Evolutionary conservation across 1,140 invertebrate species (phyloP).

Genomic region (Drosophila ironensis): DNA sequence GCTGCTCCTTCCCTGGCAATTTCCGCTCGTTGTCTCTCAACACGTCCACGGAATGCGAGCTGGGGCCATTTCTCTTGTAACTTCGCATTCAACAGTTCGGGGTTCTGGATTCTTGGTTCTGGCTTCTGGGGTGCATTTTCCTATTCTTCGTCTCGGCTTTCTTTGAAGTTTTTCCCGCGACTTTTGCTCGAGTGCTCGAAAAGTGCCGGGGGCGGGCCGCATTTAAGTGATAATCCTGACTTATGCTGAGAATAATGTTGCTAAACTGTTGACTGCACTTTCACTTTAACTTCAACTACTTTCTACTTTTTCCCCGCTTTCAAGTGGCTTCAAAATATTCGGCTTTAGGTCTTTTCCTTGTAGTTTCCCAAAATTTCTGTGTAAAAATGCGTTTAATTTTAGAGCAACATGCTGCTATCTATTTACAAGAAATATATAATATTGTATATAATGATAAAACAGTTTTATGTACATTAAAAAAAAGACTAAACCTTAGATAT

Average conservation of each 20-base stretch:
- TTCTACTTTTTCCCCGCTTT: too few species aligned
- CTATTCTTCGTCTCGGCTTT: slow-evolving; percentile 41
- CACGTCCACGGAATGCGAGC: slow-evolving; percentile 19
- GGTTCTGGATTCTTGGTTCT: too few species aligned
- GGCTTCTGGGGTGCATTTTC: slow-evolving; percentile 48
- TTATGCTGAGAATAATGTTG: slow-evolving; percentile 72
- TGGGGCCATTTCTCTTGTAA: slow-evolving; percentile 44
- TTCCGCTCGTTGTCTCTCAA: slow-evolving; percentile 15
- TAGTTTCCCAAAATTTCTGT: too few species aligned
- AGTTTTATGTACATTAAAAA: too few species aligned
- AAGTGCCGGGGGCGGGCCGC: slow-evolving; percentile 11
- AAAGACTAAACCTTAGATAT: too few species aligned
- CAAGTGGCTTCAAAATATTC: too few species aligned
- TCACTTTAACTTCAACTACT: slow-evolving; percentile 41
- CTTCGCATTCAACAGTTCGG: slow-evolving; percentile 57
- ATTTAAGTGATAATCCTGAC: slow-evolving; percentile 74
- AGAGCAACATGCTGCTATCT: too few species aligned
- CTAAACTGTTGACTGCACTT: slow-evolving; percentile 59
- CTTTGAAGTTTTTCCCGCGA: slow-evolving; percentile 36
- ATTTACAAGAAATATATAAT: too few species aligned
- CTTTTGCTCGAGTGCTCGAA: slow-evolving; percentile 41
- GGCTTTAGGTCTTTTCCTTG: too few species aligned
- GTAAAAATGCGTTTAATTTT: too few species aligned
- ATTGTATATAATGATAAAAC: too few species aligned
- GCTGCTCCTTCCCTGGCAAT: slow-evolving; percentile 4